Base-by-base conservation (phyloP, 2,797 vertebrate genomes). In the Acrossocheilus wenchowensis region DNA sequence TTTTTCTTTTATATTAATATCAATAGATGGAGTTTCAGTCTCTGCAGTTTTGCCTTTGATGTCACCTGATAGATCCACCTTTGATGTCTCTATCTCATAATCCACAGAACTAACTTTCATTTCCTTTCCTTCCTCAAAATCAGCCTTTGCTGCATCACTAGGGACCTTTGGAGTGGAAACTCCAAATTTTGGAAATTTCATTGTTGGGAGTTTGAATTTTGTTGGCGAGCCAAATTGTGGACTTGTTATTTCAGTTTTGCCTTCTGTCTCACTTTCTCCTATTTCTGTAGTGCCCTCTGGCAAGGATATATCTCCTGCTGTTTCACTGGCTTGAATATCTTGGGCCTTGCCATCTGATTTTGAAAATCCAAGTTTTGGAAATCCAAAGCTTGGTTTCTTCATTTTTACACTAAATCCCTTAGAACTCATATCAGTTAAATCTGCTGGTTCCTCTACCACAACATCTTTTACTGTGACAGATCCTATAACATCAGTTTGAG, bases 181-280 rank as follows among this genome's bases (percentile, higher is more conserved):
- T 83, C 92, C 93, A 48, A 95, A 81, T 26, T 87, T 94, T 1
- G 95, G 95, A 0, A 95, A 52, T 88, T 91, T 93, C 5, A 88
- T 57, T 41, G 92, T 80, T n/a, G 85, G 86, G 45, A 88, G 21
- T 88, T 84, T 92, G 86, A 93, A 94, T 88, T 92, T 94, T 14
- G 89, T 92, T 72, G 92, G 92, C 5, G 94, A 95, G 17, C 88
- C 90, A 83, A 84, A 89, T 60, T 30, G 45, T 75, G 91, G 45
- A 54, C 83, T 85, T 87, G 88, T 39, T 88, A 81, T 34, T 92
- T 90, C 50, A 36, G 41, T 78, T 43, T 88, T 87, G 52, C 64
- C 43, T 1, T 91, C 84, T 73, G 84, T 93, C n/a, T 23, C 78
- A 34, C 66, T 50, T 11, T 72, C 75, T 82, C 74, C 81, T 6